These are phyloP conservation scores for Deilephila elpenor DNA, from an alignment of 2,888 invertebrate genomes.

Conservation along the genomic window DNA sequence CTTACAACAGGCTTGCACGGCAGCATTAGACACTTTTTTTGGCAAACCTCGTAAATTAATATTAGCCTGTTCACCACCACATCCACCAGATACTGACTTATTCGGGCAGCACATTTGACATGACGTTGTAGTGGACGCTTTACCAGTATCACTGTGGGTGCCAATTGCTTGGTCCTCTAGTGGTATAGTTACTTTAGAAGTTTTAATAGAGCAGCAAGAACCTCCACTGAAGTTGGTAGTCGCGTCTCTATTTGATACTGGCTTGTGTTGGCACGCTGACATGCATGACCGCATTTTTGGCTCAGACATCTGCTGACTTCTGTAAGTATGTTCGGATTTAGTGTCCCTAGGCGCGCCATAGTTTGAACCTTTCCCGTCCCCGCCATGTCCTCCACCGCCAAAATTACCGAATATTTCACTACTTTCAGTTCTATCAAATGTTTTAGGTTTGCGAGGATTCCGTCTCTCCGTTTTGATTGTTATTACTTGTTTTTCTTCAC, in stretches of 20 bases:
- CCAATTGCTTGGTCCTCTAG: not conserved
- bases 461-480: constrained; percentile 54
- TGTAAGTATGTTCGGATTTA: constrained; percentile 34
- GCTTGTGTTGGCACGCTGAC: constrained; percentile 33
- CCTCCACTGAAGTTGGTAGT: not conserved
- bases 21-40: not conserved
- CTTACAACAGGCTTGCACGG: constrained; percentile 29
- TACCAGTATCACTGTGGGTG: not conserved
- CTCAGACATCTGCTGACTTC: constrained; percentile 34
- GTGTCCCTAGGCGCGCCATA: constrained; percentile 29
- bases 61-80: constrained; percentile 20
- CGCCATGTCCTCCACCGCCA: constrained; percentile 19
- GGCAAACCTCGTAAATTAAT: not conserved
- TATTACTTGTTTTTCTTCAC: constrained; percentile 56
- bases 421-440: constrained; percentile 16
- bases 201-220: constrained; percentile 27
- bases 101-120: constrained; percentile 29
- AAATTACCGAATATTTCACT: constrained; percentile 1
- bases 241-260: constrained; percentile 29
- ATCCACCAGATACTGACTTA: constrained; percentile 14
- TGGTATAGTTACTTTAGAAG: constrained; percentile 29
- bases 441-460: constrained; percentile 37
- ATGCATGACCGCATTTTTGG: constrained; percentile 35
- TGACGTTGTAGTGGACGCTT: constrained; percentile 20
- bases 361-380: constrained; percentile 9